Base-by-base conservation (phyloP, 2,113 vertebrate species). In the Pollachius pollachius region DNA sequence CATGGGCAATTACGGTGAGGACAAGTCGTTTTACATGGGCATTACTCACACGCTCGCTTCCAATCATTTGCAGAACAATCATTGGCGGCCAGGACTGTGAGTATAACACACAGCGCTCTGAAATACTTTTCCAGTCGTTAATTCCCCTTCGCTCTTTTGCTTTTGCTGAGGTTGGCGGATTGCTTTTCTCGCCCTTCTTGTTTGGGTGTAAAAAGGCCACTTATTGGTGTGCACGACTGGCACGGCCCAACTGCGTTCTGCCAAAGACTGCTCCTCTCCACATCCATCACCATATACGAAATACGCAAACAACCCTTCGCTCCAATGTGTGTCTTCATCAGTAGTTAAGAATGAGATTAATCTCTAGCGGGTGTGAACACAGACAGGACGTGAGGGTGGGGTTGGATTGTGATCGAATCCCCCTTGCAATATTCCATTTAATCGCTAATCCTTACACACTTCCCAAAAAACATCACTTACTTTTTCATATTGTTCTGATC, bases 91-190 rank as follows among this genome's bases (percentile, higher is more conserved):
- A 23, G 15, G 54, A 16, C 54, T 5, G 54, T 12, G 17, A 57
- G 54, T 1, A 57, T 17, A 57, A 57, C 54, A 11, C 37, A 23
- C 21, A 57, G 15, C 15, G 15, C 54, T 57, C 54, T 72, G 17
- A 75, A 58, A 89, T 85, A 84, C 85, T 87, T 87, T 91, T 90
- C 87, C 87, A 85, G 74, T 80, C 70, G 61, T 75, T 84, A 63
- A 63, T 70, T 74, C 77, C 66, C 37, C 15, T 16, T 25, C 54
- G 15, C 15, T n/a, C 54, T 57, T 56, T 57, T 57, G 9, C 41
- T 30, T 30, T 30, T 30, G 21, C 12, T 54, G 52, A 16, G 52
- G 8, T 5, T 12, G 52, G 52, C 12, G 52, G 52, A 54, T 12
- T 54, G 6, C 64, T 76, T 57, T 41, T 64, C 13, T 66, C 71